Base-by-base conservation (phyloP, 2,113 vertebrate species). In the Scophthalmus maximus region DNA sequence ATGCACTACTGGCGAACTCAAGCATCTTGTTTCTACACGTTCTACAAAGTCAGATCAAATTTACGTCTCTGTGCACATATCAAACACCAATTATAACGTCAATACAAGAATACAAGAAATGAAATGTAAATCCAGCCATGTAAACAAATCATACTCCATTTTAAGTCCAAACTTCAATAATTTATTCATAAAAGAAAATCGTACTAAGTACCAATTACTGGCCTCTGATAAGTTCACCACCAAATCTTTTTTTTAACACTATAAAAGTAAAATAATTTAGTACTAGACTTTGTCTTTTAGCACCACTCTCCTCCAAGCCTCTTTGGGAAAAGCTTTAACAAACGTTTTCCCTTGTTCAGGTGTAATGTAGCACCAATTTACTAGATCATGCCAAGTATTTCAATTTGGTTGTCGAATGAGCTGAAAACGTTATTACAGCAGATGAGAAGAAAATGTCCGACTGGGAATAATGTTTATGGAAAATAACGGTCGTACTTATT, bases 141-240 rank as follows among this genome's bases (percentile, higher is more conserved):
- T 58, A 49, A 76, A 71, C 71, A 64, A 51, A 51, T 29, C 9
- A 47, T 51, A 50, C 7, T 17, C 36, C 1, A 61, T 3, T n/a
- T 27, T 8, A 32, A 11, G n/a, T 20, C 17, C 7, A n/a, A 44
- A 22, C 20, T 49, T 32, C 30, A 5, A 38, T 55, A 18, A 68
- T 55, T 32, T 20, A 56, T 27, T n/a, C n/a, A n/a, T n/a, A n/a
- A 18, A 55, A 34, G 38, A 3, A 18, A 30, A 71, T 27, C 25
- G 23, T 22, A 15, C 25, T 47, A 23, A 10, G 38, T 42, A 44
- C 32, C 14, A 51, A n/a, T 47, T 8, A 32, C 2, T 22, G n/a
- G 29, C 30, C 5, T 57, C 49, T 18, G 20, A 42, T 22, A 20
- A 50, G 40, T 18, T 7, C 11, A 14, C 8, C 9, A 32, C 11